Evolutionary conservation across 1,140 invertebrate genomes (phyloP).

Genomic region (Plectrocnemia conspersa): DNA sequence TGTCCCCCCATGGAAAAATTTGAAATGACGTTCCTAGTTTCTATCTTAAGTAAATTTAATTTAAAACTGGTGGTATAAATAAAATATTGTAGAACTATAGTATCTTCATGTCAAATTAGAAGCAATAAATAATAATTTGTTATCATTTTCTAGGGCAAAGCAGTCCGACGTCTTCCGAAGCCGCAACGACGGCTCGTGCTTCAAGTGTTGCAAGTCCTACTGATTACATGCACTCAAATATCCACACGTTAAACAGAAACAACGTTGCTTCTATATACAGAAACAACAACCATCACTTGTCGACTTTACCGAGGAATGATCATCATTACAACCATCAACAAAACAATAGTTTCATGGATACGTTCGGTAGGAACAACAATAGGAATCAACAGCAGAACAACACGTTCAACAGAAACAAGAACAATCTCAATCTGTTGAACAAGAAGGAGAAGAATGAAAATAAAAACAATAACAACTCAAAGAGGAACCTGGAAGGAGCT

Average conservation of each 20-base stretch:
- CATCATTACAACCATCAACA: slow-evolving; percentile 47
- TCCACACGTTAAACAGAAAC: slow-evolving; percentile 51
- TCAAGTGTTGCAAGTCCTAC: slow-evolving; percentile 56
- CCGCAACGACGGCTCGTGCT: slow-evolving; percentile 72
- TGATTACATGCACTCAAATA: slow-evolving; percentile 44
- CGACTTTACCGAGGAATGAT: slow-evolving; percentile 54
- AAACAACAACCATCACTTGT: slow-evolving; percentile 39
- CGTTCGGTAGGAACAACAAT: slow-evolving; percentile 37
- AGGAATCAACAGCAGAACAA: slow-evolving; percentile 43
- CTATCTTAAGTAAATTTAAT: no score
- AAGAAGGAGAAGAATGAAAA: slow-evolving; percentile 45
- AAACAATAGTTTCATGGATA: slow-evolving; percentile 36
- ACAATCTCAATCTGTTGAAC: slow-evolving; percentile 37
- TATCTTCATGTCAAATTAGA: no score
- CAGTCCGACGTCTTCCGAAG: slow-evolving; percentile 75
- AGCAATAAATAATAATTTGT: slow-evolving; percentile 9
- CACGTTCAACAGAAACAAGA: slow-evolving; percentile 37
- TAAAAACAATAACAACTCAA: slow-evolving; percentile 40
- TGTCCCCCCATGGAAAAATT: no score
- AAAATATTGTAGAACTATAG: no score
- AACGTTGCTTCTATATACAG: slow-evolving; percentile 39
- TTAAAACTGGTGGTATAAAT: no score
- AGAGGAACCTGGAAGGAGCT: slow-evolving; percentile 38
- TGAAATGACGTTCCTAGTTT: no score
- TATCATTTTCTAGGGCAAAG: slow-evolving; percentile 58